A percentile compares a stretch with the other conserved stretches of the same genome.
These are phyloP conservation scores for Sebastes steindachneri DNA, from an alignment of 2,797 vertebrate species.

Conservation along the genomic window DNA sequence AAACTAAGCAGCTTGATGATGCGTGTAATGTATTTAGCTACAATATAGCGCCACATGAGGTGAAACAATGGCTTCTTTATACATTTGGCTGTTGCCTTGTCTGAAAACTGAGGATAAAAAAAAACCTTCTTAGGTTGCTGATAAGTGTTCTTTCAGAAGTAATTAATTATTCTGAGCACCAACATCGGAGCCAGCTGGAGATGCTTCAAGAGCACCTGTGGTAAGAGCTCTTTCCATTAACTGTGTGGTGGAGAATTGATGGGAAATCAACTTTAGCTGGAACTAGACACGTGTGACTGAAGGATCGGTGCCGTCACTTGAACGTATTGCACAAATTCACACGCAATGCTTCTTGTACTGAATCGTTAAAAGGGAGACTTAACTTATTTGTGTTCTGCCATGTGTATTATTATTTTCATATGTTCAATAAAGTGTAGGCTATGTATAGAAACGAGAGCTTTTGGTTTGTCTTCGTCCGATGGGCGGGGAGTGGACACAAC, in stretches of 20 bases:
- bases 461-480: not conserved
- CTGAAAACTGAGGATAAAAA: not conserved
- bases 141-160: not conserved
- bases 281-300: not conserved
- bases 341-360: conserved; percentile 9
- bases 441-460: conserved; percentile 22
- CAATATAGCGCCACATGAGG: not conserved
- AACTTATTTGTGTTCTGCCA: conserved; percentile 52
- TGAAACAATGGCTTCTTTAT: not conserved
- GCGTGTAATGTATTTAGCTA: not conserved
- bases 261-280: no score
- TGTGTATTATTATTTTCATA: conserved; percentile 53
- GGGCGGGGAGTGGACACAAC: not conserved
- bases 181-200: not conserved
- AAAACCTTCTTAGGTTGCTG: not conserved
- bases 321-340: not conserved
- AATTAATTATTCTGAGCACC: not conserved
- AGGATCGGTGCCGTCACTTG: not conserved
- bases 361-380: conserved; percentile 17
- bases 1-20: conserved; percentile 1
- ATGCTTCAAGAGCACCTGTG: no score
- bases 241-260: not conserved
- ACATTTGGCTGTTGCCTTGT: not conserved
- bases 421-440: conserved; percentile 67
- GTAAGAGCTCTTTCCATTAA: not conserved